These are phyloP conservation scores for Himantopus leucocephalus DNA, from an alignment of 2,113 vertebrate species.

Conservation along the genomic window DNA sequence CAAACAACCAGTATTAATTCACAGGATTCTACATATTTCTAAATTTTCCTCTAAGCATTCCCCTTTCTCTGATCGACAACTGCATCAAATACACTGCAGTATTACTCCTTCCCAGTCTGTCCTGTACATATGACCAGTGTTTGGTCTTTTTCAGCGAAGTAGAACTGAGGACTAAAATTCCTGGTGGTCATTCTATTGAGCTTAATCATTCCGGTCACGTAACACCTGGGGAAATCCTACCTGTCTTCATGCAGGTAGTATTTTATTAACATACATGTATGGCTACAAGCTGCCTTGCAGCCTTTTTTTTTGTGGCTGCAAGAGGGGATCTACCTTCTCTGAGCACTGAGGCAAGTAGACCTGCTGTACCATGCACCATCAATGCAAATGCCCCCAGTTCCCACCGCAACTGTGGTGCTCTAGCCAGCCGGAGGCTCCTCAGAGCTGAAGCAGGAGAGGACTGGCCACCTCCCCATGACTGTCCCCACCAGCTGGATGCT, in stretches of 20 bases:
- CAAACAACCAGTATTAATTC: background rate
- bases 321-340: background rate
- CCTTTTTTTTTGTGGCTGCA: background rate
- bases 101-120: background rate
- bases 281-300: background rate
- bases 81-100: background rate
- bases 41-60: background rate
- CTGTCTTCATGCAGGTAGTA: background rate
- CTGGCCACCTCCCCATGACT: background rate
- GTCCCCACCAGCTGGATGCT: background rate
- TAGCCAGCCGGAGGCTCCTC: too few species aligned
- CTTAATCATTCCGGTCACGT: background rate
- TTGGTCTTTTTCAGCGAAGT: background rate
- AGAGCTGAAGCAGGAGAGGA: background rate
- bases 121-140: rapidly evolving
- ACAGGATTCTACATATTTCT: background rate
- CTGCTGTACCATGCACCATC: background rate
- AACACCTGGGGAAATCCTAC: background rate
- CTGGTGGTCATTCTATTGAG: background rate
- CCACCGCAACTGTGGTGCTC: background rate
- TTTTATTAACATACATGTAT: background rate
- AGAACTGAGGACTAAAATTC: background rate
- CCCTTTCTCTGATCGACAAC: background rate
- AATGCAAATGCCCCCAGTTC: background rate
- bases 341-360: background rate